phyloP scores from a whole-genome alignment of 2,888 invertebrate genomes.

The Papilio elwesi region DNA sequence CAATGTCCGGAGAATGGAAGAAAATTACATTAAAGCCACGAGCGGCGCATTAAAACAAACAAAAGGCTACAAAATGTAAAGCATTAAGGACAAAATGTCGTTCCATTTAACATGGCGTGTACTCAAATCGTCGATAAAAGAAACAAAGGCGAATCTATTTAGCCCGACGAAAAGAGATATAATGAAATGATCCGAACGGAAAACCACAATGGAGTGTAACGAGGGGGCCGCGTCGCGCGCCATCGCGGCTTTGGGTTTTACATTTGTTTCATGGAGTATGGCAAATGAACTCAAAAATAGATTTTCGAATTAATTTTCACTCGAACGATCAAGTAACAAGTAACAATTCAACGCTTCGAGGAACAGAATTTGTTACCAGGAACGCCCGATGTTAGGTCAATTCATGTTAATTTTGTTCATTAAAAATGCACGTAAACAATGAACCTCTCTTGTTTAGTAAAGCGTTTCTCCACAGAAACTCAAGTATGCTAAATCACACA shows the following conservation, averaged over 20 bases:
- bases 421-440: no score
- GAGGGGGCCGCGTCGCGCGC: constrained; percentile 22
- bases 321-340: neutral
- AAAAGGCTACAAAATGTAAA: constrained; percentile 27
- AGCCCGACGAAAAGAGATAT: constrained; percentile 38
- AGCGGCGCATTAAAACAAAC: constrained; percentile 17
- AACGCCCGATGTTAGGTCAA: neutral
- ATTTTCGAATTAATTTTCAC: neutral
- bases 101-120: constrained; percentile 16
- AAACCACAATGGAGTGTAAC: constrained; percentile 41
- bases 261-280: neutral
- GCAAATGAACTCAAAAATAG: neutral
- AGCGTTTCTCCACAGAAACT: no score
- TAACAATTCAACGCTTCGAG: neutral
- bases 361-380: neutral
- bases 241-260: neutral
- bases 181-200: constrained; percentile 37
- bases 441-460: no score
- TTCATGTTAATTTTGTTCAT: no score
- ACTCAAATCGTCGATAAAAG: constrained; percentile 20
- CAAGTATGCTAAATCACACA: no score
- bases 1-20: constrained; percentile 6
- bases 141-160: constrained; percentile 38
- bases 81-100: constrained; percentile 17
- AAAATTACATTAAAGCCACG: constrained; percentile 3